phyloP scores from a whole-genome alignment of 2,797 vertebrate species.

The Eurystomus glaucurus region DNA sequence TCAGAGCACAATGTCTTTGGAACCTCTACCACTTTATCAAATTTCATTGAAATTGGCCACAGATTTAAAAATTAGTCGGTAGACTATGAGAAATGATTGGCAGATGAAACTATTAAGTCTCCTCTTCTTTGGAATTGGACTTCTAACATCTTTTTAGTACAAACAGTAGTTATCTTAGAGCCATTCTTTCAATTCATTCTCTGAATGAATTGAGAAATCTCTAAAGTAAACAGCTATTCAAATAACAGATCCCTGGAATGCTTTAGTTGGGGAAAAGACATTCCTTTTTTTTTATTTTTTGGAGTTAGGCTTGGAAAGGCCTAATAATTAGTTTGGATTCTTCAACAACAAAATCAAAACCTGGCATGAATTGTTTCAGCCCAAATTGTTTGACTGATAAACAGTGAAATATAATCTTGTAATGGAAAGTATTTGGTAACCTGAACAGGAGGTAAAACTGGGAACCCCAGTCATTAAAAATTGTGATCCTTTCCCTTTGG shows the following conservation, averaged over 20 bases:
- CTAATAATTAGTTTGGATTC: slow-evolving; percentile 19
- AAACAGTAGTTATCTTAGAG: slow-evolving; percentile 19
- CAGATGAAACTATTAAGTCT: not conserved
- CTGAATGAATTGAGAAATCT: slow-evolving; percentile 48
- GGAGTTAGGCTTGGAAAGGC: slow-evolving; percentile 24
- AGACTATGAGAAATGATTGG: not conserved
- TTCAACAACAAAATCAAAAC: not conserved
- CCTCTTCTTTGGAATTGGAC: slow-evolving; percentile 8
- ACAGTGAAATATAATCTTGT: not conserved
- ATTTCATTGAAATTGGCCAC: not conserved
- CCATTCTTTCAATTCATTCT: slow-evolving; percentile 4
- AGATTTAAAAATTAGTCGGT: not conserved
- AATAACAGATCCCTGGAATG: slow-evolving; percentile 53
- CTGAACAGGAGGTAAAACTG: not conserved
- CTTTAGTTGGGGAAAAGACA: slow-evolving; percentile 55
- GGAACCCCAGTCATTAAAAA: not conserved
- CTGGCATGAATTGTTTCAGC: not conserved
- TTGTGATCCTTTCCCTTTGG: not conserved
- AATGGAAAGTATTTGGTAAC: not conserved
- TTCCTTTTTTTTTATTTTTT: slow-evolving; percentile 1
- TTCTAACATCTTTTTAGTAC: slow-evolving; percentile 26
- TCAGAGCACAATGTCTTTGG: not conserved
- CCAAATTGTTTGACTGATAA: not conserved
- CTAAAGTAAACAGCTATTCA: slow-evolving; percentile 63
- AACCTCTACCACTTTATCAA: not conserved